Evolutionary conservation across 2,113 vertebrate species (phyloP).

Genomic region (Lophotis ruficrista): DNA sequence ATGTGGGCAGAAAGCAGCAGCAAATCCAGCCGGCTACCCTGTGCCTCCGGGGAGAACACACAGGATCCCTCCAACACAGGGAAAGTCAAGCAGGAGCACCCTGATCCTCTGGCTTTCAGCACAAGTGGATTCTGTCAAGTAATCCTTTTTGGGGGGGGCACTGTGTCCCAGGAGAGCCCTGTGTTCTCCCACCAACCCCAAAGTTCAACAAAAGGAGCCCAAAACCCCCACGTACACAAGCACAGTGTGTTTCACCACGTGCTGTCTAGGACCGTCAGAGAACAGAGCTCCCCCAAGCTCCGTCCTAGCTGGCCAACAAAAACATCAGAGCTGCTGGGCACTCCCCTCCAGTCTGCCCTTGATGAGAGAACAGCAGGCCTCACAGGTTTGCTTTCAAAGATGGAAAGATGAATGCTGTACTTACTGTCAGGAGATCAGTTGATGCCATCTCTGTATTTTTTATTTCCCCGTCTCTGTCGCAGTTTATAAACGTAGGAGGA

Average conservation of each 20-base stretch:
- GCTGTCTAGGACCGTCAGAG: no score
- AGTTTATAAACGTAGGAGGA: not conserved
- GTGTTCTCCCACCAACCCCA: not conserved
- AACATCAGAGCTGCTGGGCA: fast-evolving
- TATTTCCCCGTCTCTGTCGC: fast-evolving
- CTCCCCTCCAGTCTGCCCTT: not conserved
- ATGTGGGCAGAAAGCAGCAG: not conserved
- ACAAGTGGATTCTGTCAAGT: not conserved
- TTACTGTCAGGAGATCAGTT: not conserved
- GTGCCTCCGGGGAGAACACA: not conserved
- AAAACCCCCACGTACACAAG: not conserved
- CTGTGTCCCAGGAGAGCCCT: not conserved
- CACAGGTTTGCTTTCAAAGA: not conserved
- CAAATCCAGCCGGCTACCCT: not conserved
- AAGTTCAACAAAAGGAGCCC: not conserved
- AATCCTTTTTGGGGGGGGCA: not conserved
- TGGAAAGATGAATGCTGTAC: not conserved
- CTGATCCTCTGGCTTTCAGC: not conserved
- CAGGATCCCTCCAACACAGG: not conserved
- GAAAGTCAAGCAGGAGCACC: not conserved
- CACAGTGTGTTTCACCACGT: fast-evolving
- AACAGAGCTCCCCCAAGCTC: not conserved
- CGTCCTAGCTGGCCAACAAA: no score
- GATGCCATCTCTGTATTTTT: fast-evolving
- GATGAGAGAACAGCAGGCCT: fast-evolving